Evolutionary conservation across 2,113 vertebrate genomes (phyloP).

Genomic region (Oostethus manadensis): DNA sequence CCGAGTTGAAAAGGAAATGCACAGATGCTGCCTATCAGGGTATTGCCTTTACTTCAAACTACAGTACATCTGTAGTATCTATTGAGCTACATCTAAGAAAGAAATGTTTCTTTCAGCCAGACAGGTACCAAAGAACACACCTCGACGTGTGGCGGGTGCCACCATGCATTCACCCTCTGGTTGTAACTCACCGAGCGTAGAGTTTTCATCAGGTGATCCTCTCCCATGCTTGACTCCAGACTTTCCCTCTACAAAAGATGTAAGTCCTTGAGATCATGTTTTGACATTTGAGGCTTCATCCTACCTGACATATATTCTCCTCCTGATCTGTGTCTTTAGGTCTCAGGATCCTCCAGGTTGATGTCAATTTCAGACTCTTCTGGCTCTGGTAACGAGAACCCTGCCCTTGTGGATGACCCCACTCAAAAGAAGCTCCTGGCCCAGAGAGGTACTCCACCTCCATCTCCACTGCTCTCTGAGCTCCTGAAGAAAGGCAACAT

Average conservation of each 20-base stretch:
- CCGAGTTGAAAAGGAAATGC: constrained; percentile 86
- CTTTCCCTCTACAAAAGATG: constrained; percentile 59
- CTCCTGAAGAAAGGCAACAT: constrained; percentile 96
- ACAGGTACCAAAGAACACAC: constrained; percentile 85
- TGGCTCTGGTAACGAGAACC: constrained; percentile 78
- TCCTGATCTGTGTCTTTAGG: constrained; percentile 49
- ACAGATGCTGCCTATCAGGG: constrained; percentile 92
- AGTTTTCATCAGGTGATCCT: constrained; percentile 80
- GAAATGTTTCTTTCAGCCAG: constrained; percentile 76
- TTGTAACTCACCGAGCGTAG: constrained; percentile 81
- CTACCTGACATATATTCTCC: not conserved
- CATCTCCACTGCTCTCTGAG: constrained; percentile 94
- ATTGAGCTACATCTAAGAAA: not conserved
- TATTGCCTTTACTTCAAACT: constrained; percentile 47
- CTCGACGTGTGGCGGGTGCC: constrained; percentile 78
- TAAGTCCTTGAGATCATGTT: constrained; percentile 37
- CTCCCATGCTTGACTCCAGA: constrained; percentile 75
- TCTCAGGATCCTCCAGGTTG: constrained; percentile 78
- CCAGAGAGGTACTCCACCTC: constrained; percentile 90
- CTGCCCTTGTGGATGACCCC: constrained; percentile 85
- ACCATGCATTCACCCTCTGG: constrained; percentile 81
- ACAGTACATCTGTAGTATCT: not conserved
- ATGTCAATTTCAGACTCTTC: constrained; percentile 76
- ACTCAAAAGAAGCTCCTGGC: constrained; percentile 89
- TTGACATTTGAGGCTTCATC: not conserved